Conservation (phyloP, 2,113 vertebrate species). For the Chloropsis hardwickii region DNA sequence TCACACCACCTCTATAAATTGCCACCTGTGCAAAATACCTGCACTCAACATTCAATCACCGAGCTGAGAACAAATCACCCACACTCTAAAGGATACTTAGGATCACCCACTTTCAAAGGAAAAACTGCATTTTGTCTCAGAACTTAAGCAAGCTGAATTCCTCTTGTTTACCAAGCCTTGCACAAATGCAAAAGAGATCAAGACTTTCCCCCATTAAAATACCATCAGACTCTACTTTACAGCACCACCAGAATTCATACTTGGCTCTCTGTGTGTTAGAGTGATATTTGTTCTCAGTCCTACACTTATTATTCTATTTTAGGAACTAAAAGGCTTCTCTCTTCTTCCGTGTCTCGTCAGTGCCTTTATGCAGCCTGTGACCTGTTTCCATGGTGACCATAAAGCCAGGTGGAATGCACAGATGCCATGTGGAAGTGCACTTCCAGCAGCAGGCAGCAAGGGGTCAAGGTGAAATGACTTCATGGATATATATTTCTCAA, state of each 20-base stretch:
- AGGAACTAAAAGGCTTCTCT: neutral
- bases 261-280: neutral
- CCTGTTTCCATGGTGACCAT: constrained; percentile 20
- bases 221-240: neutral
- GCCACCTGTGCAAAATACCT: neutral
- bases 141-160: neutral
- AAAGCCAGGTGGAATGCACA: neutral
- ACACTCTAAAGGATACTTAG: neutral
- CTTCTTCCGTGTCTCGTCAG: neutral
- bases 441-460: neutral
- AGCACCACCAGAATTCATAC: neutral
- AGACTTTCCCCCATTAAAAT: neutral
- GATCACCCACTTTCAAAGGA: neutral
- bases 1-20: neutral
- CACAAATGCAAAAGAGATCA: neutral
- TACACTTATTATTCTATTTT: neutral
- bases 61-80: neutral
- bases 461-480: neutral
- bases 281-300: neutral
- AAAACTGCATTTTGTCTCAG: neutral
- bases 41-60: neutral
- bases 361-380: neutral
- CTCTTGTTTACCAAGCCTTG: neutral
- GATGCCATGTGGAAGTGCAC: neutral
- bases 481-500: neutral